These are phyloP conservation scores for Parnassius orleans DNA, from an alignment of 2,888 invertebrate species.

Conservation along the genomic window DNA sequence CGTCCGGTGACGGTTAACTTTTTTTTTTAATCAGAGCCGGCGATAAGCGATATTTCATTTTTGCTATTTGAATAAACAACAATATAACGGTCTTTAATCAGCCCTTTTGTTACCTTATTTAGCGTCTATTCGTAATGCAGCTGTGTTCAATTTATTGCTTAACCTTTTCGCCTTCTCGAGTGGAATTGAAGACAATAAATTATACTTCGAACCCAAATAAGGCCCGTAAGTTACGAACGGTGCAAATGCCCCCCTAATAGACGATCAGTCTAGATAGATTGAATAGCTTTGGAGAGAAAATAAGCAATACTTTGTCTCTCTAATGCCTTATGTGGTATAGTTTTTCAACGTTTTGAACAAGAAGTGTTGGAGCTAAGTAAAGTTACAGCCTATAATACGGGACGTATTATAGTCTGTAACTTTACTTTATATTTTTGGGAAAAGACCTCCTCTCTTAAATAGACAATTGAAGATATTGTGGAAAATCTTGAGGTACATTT, in stretches of 20 bases:
- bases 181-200: constrained; percentile 80
- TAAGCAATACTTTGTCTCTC: constrained; percentile 18
- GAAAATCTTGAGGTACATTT: too few relatives aligned
- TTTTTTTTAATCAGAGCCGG: neutral
- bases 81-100: neutral
- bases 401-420: too few relatives aligned
- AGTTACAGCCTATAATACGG: too few relatives aligned
- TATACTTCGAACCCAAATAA: constrained; percentile 78
- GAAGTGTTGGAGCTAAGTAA: too few relatives aligned
- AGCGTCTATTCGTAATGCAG: constrained; percentile 71
- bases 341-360: neutral
- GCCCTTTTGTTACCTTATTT: constrained; percentile 73
- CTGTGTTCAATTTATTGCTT: constrained; percentile 70
- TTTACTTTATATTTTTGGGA: too few relatives aligned
- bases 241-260: constrained; percentile 64
- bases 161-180: constrained; percentile 73
- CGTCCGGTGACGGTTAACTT: too few relatives aligned
- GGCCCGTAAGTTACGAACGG: constrained; percentile 68
- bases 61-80: neutral
- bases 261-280: constrained; percentile 69
- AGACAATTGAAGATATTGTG: too few relatives aligned
- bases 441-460: too few relatives aligned
- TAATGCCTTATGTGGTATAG: neutral
- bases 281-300: constrained; percentile 50
- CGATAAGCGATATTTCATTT: too few relatives aligned